phyloP scores from a whole-genome alignment of 2,113 vertebrate genomes.

The Callospermophilus lateralis region DNA sequence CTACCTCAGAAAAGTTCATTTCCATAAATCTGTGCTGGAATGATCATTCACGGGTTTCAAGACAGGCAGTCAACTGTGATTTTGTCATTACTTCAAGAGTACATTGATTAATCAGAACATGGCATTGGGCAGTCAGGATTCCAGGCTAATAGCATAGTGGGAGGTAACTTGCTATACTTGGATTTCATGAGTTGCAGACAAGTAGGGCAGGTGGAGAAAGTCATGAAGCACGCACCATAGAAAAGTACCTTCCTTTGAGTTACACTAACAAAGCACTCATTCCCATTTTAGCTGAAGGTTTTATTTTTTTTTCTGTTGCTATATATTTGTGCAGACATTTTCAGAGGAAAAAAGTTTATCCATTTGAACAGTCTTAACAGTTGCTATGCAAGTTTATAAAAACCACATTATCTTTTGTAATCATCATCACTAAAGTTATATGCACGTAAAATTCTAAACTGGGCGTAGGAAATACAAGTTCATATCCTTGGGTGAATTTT shows the following conservation, averaged over 20 bases:
- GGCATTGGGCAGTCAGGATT: slow-evolving; percentile 6
- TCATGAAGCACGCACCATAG: background rate
- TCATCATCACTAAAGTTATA: background rate
- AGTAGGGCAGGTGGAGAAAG: background rate
- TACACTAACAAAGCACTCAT: background rate
- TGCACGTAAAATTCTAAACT: background rate
- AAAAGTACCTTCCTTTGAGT: slow-evolving; percentile 26
- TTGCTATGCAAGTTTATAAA: background rate
- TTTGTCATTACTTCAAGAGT: slow-evolving; percentile 31
- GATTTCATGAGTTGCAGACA: slow-evolving; percentile 37
- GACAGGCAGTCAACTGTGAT: slow-evolving; percentile 18
- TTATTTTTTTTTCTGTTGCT: background rate
- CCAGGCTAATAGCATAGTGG: background rate
- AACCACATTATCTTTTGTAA: background rate
- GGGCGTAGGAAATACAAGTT: background rate
- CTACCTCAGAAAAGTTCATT: background rate
- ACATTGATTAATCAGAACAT: slow-evolving; percentile 42
- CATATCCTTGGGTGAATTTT: background rate
- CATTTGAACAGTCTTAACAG: background rate
- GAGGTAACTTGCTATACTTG: background rate
- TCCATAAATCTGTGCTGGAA: background rate
- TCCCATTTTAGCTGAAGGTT: background rate
- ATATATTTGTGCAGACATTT: background rate
- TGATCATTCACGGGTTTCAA: background rate
- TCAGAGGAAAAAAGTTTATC: background rate